A percentile compares a stretch with the other conserved stretches of the same genome.
Conservation (phyloP, 1,140 invertebrate species). For the Limonius californicus region DNA sequence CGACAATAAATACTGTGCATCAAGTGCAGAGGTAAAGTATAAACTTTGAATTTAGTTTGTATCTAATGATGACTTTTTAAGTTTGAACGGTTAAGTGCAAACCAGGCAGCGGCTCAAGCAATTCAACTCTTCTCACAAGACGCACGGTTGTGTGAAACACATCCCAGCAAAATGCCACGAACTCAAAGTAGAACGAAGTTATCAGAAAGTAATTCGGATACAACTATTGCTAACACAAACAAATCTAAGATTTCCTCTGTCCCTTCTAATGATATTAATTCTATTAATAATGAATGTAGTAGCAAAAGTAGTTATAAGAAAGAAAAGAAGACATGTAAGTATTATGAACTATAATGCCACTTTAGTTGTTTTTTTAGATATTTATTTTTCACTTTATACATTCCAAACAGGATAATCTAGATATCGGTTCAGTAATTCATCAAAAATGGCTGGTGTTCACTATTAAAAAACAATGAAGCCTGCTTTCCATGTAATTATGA, state of each 20-base stretch:
- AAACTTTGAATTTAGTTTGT: not conserved
- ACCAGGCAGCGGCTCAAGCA: slow-evolving; percentile 84
- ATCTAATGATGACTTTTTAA: slow-evolving; percentile 39
- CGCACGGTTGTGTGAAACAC: slow-evolving; percentile 73
- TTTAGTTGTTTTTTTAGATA: no score
- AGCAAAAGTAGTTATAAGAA: slow-evolving; percentile 25
- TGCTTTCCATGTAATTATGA: no score
- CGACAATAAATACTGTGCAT: slow-evolving; percentile 82
- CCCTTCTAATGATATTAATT: slow-evolving; percentile 33
- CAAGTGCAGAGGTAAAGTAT: slow-evolving; percentile 71
- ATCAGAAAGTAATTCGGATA: slow-evolving; percentile 12
- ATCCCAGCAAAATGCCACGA: slow-evolving; percentile 69
- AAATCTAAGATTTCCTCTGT: slow-evolving; percentile 9
- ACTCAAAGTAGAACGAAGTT: slow-evolving; percentile 45
- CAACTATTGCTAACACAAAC: slow-evolving; percentile 1
- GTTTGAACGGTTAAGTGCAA: slow-evolving; percentile 71
- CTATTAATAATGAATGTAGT: slow-evolving; percentile 25
- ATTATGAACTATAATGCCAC: no score
- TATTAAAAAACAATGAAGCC: no score
- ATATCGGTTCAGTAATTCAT: no score
- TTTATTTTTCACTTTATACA: no score
- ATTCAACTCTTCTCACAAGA: slow-evolving; percentile 82
- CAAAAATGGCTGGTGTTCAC: no score
- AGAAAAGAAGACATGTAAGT: slow-evolving; percentile 12
- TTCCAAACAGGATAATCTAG: no score